Evolutionary conservation across 92 coral and sea anemone genomes (phyloP).

Genomic region (Siderastrea siderea): DNA sequence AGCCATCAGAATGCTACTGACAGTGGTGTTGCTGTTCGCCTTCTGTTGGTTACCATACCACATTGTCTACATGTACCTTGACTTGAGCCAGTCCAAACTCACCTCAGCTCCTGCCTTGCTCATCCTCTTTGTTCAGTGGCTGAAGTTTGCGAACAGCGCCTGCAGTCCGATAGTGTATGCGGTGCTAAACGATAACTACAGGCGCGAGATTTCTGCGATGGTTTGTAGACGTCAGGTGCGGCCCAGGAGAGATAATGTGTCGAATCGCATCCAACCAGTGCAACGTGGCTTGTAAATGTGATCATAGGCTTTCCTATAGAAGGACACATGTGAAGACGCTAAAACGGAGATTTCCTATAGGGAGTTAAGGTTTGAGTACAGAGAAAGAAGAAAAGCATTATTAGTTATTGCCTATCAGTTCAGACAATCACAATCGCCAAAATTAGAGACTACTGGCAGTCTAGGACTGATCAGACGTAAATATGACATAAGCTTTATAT

Average conservation of each 20-base stretch:
- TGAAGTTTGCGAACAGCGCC: constrained; percentile 74
- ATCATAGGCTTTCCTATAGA: no score
- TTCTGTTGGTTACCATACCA: constrained; percentile 82
- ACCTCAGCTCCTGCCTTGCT: constrained; percentile 52
- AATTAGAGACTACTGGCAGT: no score
- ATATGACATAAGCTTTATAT: no score
- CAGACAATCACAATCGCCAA: no score
- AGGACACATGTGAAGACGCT: no score
- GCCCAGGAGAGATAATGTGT: not conserved
- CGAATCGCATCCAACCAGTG: not conserved
- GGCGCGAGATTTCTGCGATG: constrained; percentile 61
- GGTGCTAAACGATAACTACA: constrained; percentile 58
- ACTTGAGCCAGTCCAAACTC: constrained; percentile 20
- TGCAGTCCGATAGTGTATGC: constrained; percentile 75
- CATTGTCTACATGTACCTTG: constrained; percentile 62
- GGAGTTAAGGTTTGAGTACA: no score
- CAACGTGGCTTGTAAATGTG: not conserved
- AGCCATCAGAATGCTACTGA: constrained; percentile 55
- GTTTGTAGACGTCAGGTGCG: not conserved
- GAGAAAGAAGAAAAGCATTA: no score
- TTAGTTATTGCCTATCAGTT: no score
- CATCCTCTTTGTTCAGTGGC: constrained; percentile 69
- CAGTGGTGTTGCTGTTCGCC: constrained; percentile 68
- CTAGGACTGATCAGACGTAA: no score
- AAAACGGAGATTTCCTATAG: no score